A percentile compares a stretch with the other conserved stretches of the same genome.
These are phyloP conservation scores for Trichacis sp. DNA, from an alignment of 2,888 invertebrate genomes.

Conservation along the genomic window DNA sequence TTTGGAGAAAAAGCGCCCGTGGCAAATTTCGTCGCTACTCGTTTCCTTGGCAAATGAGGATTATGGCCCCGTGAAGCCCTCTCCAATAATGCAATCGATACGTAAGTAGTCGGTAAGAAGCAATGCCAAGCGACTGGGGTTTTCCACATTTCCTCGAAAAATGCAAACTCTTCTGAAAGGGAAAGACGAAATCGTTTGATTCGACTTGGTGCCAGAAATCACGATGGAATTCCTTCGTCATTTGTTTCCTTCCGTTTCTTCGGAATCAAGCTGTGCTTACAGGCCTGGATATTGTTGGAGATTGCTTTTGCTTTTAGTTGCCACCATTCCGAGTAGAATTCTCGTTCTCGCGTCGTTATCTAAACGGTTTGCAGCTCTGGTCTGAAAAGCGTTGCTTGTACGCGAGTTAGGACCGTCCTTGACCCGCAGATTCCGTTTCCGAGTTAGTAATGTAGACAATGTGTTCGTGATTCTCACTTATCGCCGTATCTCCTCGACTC, in stretches of 20 bases:
- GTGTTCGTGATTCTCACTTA: conserved; percentile 1
- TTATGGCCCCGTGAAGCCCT: not conserved
- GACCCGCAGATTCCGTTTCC: conserved; percentile 5
- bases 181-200: no score
- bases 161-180: no score
- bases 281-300: no score
- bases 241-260: no score
- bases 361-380: not conserved
- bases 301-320: not conserved
- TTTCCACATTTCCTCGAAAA: no score
- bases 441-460: not conserved
- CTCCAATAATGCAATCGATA: no score
- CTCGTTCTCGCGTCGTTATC: conserved; percentile 6
- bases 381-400: not conserved
- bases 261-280: no score
- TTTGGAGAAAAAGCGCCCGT: conserved; percentile 6
- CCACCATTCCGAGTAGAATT: not conserved
- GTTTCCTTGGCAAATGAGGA: conserved; percentile 4
- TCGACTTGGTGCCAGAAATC: no score
- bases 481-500: not conserved
- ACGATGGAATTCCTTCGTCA: no score
- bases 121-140: no score
- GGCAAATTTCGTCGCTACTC: conserved; percentile 7
- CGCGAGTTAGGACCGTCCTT: conserved; percentile 12
- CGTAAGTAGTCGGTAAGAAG: no score